Base-by-base conservation (phyloP, 2,113 vertebrate species). In the Casuarius casuarius region DNA sequence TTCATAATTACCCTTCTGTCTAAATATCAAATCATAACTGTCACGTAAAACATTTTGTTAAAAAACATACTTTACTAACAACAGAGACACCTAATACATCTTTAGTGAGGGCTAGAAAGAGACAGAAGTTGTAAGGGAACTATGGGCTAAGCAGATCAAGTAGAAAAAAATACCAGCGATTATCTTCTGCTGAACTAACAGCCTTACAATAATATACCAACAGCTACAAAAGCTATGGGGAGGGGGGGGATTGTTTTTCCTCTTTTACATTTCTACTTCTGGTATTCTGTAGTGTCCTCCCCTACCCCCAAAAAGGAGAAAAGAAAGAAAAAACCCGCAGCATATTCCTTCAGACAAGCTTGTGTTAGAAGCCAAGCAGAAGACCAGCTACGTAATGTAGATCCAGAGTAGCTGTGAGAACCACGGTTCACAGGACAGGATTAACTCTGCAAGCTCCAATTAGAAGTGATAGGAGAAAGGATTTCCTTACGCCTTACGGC, bases 371-470 rank as follows among this genome's bases (percentile, higher is more conserved):
- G 11, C 5, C 35, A 48, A 20, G 12, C 15, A 3, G 52, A 67
- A 1, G 8, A 15, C 10, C 61, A 52, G 68, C 25, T 26, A 19
- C 18, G 3, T 54, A 73, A 54, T 21, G 35, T 31, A 81, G 63
- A 12, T 12, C 26, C 67, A 21, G 18, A 33, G 48, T 56, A 73
- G 59, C 0, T 35, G 70, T 17, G 0, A 80, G 35, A 83, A 52
- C 61, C 13, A 29, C 38, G 10, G 2, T 1, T 13, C 33, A 12
- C 25, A 84, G 88, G 29, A 17, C 49, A 94, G 80, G 51, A 49
- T 5, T 7, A 46, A 63, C 10, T 1, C 42, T 48, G 77, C 2
- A 12, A 0, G 4, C 11, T 63, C 46, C 42, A 51, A 42, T 52
- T 9, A 63, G 42, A 67, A 80, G 26, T 9, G 0, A 66, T 0